Evolutionary conservation across 2,113 vertebrate species (phyloP), one percentile per base, ranked within the genome.

Genomic region (Misgurnus mizolepis): DNA sequence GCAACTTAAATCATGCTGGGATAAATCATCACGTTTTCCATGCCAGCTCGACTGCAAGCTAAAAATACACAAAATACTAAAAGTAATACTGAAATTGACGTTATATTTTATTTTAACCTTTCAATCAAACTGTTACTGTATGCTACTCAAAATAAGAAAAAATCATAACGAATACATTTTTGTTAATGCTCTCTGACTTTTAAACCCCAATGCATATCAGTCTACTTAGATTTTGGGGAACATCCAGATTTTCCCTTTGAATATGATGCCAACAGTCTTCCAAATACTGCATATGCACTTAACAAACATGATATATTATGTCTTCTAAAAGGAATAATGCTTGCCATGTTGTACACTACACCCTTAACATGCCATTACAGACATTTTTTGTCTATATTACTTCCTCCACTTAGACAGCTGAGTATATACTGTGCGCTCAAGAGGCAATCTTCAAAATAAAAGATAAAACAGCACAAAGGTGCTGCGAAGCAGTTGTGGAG

Each of bases 401-500:
- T 74, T 50, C 40, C 67, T 78, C 68, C 34, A 5, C 55, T 61
- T 55, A 27, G 67, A 77, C 61, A 72, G 47, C 9, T 74, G 75
- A 84, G 55, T 45, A 34, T 18, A 75, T 49, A 67, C 14, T 27
- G 39, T 53, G 66, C 74, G 64, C 78, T 7, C 43, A 65, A 67
- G 79, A 81, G 41, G 14, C 72, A 50, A 56, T 67, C 41, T 65
- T 56, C 45, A 79, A 84, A 81, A 84, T 71, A 71, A 78, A 84
- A 81, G 69, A 70, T 56, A 50, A 81, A 74, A 60, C 67, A 69
- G 18, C 47, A 22, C 58, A 67, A 45, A 73, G 69, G 79, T 75
- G 74, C 86, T 83, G 85, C 87, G 86, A 90, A 88, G 80, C 80
- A 86, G 83, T 82, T 67, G 77, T 84, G 79, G 77, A 85, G 87